Evolutionary conservation across 1,140 invertebrate genomes (phyloP).

Genomic region (Heliconius himera): DNA sequence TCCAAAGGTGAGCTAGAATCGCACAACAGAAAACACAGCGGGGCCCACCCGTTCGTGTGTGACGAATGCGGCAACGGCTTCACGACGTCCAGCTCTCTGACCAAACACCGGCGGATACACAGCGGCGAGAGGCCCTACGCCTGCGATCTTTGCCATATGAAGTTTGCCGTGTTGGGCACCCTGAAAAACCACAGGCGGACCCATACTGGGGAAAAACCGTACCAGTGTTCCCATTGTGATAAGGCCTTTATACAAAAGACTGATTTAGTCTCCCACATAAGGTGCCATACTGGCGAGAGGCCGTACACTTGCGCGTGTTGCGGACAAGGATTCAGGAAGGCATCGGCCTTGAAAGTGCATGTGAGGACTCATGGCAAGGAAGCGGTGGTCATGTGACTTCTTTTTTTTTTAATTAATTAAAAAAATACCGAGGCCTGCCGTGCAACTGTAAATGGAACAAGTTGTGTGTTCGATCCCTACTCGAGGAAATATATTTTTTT

Average conservation of each 20-base stretch:
- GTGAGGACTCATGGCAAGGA: slow-evolving; percentile 82
- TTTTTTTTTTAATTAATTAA: too few relatives aligned
- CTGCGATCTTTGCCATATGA: slow-evolving; percentile 92
- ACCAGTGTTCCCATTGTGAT: slow-evolving; percentile 70
- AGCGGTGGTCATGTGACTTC: neutral
- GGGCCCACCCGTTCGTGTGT: slow-evolving; percentile 87
- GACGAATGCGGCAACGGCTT: slow-evolving; percentile 88
- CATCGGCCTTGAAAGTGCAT: slow-evolving; percentile 85
- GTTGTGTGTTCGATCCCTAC: neutral
- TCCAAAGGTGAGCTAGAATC: slow-evolving; percentile 83
- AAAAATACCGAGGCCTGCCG: too few relatives aligned
- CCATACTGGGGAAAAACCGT: slow-evolving; percentile 89
- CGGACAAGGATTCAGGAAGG: slow-evolving; percentile 88
- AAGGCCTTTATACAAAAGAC: slow-evolving; percentile 82
- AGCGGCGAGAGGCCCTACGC: slow-evolving; percentile 90
- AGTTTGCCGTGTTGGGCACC: slow-evolving; percentile 86
- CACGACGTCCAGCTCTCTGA: slow-evolving; percentile 87
- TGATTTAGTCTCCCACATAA: slow-evolving; percentile 87
- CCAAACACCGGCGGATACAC: slow-evolving; percentile 88
- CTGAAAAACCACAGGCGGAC: slow-evolving; percentile 86
- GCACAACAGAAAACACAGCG: slow-evolving; percentile 84
- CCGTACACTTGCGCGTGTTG: slow-evolving; percentile 93
- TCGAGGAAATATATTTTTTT: neutral
- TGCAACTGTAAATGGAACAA: neutral
- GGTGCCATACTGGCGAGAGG: slow-evolving; percentile 90